A percentile compares a stretch with the other conserved stretches of the same genome.
Conservation (phyloP, 2,797 vertebrate species). For the Scolopax rusticola region DNA sequence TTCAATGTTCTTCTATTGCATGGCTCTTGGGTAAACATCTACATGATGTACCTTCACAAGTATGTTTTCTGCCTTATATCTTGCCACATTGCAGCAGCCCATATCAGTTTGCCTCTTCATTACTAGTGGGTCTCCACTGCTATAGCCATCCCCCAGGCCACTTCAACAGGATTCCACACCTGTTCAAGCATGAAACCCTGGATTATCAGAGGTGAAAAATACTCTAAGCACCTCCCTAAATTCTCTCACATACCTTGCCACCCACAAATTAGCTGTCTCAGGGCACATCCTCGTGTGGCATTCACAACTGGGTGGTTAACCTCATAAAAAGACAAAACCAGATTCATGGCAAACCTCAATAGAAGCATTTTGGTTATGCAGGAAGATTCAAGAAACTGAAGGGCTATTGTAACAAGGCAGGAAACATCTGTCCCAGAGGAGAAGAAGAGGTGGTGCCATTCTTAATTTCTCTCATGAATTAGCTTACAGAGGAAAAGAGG, state of each 20-base stretch:
- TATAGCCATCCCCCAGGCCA: background rate
- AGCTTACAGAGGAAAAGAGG: background rate
- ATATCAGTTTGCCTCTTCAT: background rate
- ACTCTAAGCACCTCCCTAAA: background rate
- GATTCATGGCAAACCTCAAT: background rate
- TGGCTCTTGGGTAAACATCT: background rate
- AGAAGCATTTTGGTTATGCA: background rate
- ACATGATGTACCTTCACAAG: background rate
- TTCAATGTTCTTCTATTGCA: background rate
- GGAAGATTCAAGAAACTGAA: background rate
- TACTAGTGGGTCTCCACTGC: background rate
- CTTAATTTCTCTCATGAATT: background rate
- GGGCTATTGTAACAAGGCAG: background rate
- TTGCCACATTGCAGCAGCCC: background rate
- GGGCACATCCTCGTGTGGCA: background rate
- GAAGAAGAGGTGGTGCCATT: background rate
- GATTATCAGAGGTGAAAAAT: rapidly evolving
- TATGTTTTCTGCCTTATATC: background rate
- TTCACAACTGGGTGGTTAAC: background rate
- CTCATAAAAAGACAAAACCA: background rate
- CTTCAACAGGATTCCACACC: background rate
- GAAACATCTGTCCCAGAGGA: background rate
- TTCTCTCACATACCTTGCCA: background rate
- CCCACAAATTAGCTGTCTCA: background rate
- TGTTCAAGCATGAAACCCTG: background rate